Evolutionary conservation across 2,113 vertebrate genomes (phyloP), one percentile per base, ranked within the genome.

Genomic region (Genyomyrus donnyi): DNA sequence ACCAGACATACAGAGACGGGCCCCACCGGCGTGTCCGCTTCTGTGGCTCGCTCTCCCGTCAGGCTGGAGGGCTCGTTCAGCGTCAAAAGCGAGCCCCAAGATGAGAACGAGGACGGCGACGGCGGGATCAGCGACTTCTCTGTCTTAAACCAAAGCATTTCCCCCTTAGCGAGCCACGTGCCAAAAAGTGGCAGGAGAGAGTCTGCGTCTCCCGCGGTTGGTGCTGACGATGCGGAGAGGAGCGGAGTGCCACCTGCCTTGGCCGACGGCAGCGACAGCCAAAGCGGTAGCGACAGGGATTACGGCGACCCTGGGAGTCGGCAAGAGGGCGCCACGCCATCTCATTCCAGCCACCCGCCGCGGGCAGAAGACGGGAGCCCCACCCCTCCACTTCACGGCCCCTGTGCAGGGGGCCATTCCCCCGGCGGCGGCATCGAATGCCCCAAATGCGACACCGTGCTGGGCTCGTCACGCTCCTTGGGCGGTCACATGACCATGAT

Each of bases 71-170:
- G 94, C 95, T 97, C 97, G 91, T 97, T 97, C 94, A 95, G 97
- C 90, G 96, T 99, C 94, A 99, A 99, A 94, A 97, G 96, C 0
- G 98, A 99, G 93, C 97, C 98, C 91, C 39, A 95, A 53, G 97
- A 97, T 90, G 94, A 94, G 90, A 97, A 98, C 84, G 95, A 98
- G 91, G 98, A 98, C 27, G 97, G 97, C 89, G 98, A 99, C 90
- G 92, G 95, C 92, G 93, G 96, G 94, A 96, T 95, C 95, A 96
- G 97, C 91, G 98, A 99, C 97, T 98, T 99, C 96, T 97, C 98
- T 97, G 97, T 98, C 96, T 99, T 98, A 99, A 99, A 99, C 98
- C 98, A 99, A 99, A 99, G 98, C 97, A 98, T 98, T 98, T 99
- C 97, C 98, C 97, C 98, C 97, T 97, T 99, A 97, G 97, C 97